A percentile compares a stretch with the other conserved stretches of the same genome.
Conservation (phyloP, 2,113 vertebrate genomes). For the Aptenodytes patagonicus region DNA sequence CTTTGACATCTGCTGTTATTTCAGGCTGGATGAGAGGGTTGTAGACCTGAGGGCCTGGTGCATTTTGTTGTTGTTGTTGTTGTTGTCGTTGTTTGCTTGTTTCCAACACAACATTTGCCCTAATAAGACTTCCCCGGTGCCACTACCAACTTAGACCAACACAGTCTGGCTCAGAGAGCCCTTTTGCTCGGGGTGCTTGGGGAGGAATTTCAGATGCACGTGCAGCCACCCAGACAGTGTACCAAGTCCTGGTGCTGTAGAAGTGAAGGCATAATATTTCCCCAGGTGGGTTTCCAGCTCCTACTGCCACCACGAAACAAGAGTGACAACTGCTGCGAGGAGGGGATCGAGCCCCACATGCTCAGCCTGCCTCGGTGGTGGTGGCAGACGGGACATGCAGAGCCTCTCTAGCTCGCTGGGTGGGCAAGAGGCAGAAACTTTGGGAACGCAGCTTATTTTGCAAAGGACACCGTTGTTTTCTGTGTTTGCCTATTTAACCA, state of each 20-base stretch:
- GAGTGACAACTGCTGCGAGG: not conserved
- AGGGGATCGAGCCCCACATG: accelerated
- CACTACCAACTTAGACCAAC: too few species aligned
- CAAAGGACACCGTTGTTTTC: not conserved
- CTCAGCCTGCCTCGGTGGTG: accelerated
- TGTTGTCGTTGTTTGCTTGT: not conserved
- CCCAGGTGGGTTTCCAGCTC: not conserved
- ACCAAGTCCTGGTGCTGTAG: not conserved
- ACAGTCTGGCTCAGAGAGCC: not conserved
- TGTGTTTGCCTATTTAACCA: not conserved
- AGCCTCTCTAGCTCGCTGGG: not conserved
- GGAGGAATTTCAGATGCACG: accelerated
- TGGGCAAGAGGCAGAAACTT: not conserved
- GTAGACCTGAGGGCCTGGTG: not conserved
- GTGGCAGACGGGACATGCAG: not conserved
- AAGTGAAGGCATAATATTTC: not conserved
- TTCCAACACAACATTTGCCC: not conserved
- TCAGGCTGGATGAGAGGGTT: not conserved
- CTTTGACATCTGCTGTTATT: not conserved
- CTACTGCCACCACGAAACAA: accelerated
- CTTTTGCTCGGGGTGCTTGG: accelerated
- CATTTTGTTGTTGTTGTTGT: not conserved
- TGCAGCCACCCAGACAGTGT: not conserved
- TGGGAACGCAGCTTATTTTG: not conserved
- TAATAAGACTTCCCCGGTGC: not conserved